phyloP scores from a whole-genome alignment of 2,113 vertebrate species.

The Scytalopus superciliaris region DNA sequence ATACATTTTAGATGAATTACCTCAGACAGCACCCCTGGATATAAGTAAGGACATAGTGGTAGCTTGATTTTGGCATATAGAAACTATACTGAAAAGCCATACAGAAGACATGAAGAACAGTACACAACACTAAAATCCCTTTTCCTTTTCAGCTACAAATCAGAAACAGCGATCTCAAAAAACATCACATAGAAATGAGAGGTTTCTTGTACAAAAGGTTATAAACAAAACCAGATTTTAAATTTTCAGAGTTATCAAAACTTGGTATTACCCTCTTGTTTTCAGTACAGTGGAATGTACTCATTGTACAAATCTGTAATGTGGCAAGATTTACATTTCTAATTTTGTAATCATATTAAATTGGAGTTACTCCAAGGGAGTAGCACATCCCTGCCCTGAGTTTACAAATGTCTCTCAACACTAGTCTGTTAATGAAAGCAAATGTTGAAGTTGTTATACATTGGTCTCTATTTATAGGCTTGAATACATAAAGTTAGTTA shows the following conservation, averaged over 20 bases:
- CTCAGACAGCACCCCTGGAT: not conserved
- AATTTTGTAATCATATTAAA: not conserved
- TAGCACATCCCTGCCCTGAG: accelerated
- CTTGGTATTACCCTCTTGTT: not conserved
- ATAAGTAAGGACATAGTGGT: not conserved
- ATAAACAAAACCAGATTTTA: not conserved
- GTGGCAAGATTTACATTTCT: not conserved
- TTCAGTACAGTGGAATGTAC: not conserved
- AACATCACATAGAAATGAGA: not conserved
- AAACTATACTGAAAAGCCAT: not conserved
- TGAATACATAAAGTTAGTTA: not conserved
- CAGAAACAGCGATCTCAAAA: not conserved
- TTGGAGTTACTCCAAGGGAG: not conserved
- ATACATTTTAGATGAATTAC: conserved; percentile 15
- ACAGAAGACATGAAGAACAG: not conserved
- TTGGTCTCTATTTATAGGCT: not conserved
- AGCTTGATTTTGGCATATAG: not conserved
- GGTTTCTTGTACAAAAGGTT: not conserved
- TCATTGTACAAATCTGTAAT: not conserved
- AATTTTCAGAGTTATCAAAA: not conserved
- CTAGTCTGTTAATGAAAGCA: not conserved
- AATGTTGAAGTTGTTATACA: not conserved
- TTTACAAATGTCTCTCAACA: not conserved
- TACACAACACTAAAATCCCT: not conserved
- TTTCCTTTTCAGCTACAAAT: not conserved